Base-by-base conservation (phyloP, 1,140 invertebrate species). In the Nephila pilipes region DNA sequence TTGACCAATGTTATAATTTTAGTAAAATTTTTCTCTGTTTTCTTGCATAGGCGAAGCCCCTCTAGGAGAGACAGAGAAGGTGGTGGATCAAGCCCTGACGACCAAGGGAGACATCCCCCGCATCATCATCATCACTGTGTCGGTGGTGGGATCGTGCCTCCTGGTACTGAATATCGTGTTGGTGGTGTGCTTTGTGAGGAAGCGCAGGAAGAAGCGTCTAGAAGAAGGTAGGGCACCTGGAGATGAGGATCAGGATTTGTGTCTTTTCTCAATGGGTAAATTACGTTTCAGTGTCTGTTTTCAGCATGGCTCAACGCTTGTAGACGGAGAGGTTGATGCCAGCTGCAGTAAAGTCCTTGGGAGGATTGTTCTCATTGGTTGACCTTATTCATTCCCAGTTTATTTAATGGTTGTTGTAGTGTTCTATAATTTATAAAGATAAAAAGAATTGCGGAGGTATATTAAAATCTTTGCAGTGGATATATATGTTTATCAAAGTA, bases 111-210 rank as follows among this genome's bases (percentile, higher is more conserved):
- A 98, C 94, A 96, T 97, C 79, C 97, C 97, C 29, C 97, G 97
- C 95, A 96, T 98, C 94, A 97, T 98, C 94, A 97, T 98, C 94
- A 97, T 98, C 94, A 97, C 97, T 94, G 97, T 98, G 18, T 97
- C 97, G 55, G 96, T 98, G 90, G 97, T 98, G 85, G 97, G 97
- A 55, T 97, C 97, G 90, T 96, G 97, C 94, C 96, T 98, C 80
- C 96, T 98, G 75, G 95, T 98, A 90, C 96, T 98, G 94, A 98
- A 98, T 96, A 97, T 98, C 93, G 97, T 97, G 92, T 96, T 98
- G 93, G 97, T 98, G 94, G 97, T 97, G 92, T 98, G 97, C 96
- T 98, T 98, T 96, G 96, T 98, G 94, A 97, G 97, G 87, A 97
- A 97, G 95, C 96, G 97, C 95, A 96, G 97, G 93, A 97, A 96